Evolutionary conservation across 2,888 invertebrate species (phyloP), one percentile per base, ranked within the genome.

Genomic region (Lasioglossum morio): DNA sequence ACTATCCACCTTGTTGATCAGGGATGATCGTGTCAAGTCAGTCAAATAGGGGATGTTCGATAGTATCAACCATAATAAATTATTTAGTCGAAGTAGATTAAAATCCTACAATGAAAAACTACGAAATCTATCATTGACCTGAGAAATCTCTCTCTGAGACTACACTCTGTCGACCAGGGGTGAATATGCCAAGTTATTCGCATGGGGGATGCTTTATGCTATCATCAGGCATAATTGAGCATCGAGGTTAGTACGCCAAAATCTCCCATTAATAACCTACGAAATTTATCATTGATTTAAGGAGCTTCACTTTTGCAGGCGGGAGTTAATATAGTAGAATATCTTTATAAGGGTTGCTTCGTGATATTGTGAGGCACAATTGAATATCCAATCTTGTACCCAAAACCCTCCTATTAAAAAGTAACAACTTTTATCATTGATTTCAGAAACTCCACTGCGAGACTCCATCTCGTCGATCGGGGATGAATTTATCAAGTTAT

Each of bases 151-250:
- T 30, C 27, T 4, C 63, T 5, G 27, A 63, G 63, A 27, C n/a
- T 63, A 16, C 30, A 16, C 14, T 16, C 63, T 14, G 27, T 27
- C 27, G 14, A 63, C 30, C 27, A 30, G 30, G 53, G 53, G 3
- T 53, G 53, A n/a, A 53, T n/a, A 53, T 53, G 23, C 48, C 60
- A 27, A 27, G 27, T 27, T 27, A 27, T 27, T 27, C 60, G 60
- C 4, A 30, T 63, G 7, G 63, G 27, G 30, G 30, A 63, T 30
- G 63, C 27, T 27, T 16, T 7, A 63, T 30, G 63, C 27, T 27
- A 63, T 63, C n/a, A 30, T 63, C 63, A 16, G 63, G 16, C 63
- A 63, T 30, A 63, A 63, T 60, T 60, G 27, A 60, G 60, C n/a
- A 60, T 63, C 30, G 16, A 7, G 12, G 27, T n/a, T 63, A 30